Conservation (phyloP, 2,888 invertebrate genomes). For the Orchesella flavescens region DNA sequence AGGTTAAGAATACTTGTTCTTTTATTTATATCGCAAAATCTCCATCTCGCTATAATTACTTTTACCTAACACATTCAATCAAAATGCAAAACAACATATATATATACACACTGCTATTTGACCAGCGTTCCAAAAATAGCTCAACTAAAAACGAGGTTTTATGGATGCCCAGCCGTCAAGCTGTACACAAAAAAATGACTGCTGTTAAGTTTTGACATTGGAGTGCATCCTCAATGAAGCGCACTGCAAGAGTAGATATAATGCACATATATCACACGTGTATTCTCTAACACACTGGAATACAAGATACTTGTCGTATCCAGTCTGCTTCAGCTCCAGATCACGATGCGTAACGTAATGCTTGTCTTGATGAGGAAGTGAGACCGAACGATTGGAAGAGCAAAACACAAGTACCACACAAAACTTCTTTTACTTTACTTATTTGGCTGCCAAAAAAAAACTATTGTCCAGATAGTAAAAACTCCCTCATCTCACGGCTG, state of each 20-base stretch:
- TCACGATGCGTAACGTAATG: background rate
- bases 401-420: background rate
- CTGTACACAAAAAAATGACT: too few relatives aligned
- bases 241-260: background rate
- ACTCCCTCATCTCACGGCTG: background rate
- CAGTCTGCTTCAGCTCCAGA: too few relatives aligned
- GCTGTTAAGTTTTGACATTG: background rate
- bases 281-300: background rate
- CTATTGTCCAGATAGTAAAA: conserved; percentile 18
- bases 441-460: conserved; percentile 24
- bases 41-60: too few relatives aligned
- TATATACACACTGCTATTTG: too few relatives aligned
- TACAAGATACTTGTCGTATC: too few relatives aligned
- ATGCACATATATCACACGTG: background rate
- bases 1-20: too few relatives aligned
- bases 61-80: too few relatives aligned
- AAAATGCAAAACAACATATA: too few relatives aligned
- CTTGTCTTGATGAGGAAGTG: conserved; percentile 23
- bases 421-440: conserved; percentile 10
- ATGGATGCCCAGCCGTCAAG: too few relatives aligned
- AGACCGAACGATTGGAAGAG: background rate
- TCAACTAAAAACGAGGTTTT: too few relatives aligned
- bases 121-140: too few relatives aligned
- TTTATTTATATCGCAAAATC: too few relatives aligned
- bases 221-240: background rate